These are phyloP conservation scores for Heterocephalus glaber DNA, from an alignment of 2,113 vertebrate species.

Conservation along the genomic window DNA sequence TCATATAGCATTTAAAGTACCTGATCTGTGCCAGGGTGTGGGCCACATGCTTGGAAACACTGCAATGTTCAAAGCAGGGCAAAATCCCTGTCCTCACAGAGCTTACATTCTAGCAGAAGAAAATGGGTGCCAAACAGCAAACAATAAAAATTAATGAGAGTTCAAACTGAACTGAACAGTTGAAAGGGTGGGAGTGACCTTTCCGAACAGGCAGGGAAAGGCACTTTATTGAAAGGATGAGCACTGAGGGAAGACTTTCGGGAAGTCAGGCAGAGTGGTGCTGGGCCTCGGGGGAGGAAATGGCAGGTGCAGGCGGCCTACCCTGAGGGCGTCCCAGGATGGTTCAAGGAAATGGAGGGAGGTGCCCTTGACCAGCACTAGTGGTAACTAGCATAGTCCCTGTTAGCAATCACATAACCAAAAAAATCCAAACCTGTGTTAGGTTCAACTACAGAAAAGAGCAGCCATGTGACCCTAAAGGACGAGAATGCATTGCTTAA, in stretches of 20 bases:
- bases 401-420: background rate
- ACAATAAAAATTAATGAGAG: background rate
- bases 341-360: background rate
- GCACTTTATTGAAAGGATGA: accelerated
- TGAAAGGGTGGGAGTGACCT: background rate
- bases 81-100: background rate
- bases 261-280: background rate
- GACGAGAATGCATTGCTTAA: background rate
- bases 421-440: background rate
- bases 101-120: background rate
- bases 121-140: background rate
- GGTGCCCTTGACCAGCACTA: no score
- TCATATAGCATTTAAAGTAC: background rate
- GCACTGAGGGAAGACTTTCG: background rate
- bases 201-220: background rate
- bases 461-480: background rate
- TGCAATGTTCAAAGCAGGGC: background rate
- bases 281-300: no score
- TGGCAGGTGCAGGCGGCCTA: background rate
- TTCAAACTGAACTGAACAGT: background rate
- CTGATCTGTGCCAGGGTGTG: background rate
- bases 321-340: background rate
- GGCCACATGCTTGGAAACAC: background rate
- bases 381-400: background rate
- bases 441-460: background rate